phyloP scores from a whole-genome alignment of 2,888 invertebrate genomes.

The Autographa pulchrina region DNA sequence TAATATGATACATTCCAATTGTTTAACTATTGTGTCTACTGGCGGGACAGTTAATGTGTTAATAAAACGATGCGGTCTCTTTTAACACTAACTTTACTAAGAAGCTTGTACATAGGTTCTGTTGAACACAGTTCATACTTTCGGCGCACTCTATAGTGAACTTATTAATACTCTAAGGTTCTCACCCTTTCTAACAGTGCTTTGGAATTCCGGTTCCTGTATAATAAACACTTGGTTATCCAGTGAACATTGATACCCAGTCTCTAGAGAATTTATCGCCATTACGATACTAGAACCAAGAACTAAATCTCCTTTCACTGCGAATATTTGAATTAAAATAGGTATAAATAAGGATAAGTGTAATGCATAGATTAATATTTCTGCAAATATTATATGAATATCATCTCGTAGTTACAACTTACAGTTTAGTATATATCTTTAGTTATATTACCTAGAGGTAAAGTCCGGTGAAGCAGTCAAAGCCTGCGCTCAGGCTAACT shows the following conservation, averaged over 20 bases:
- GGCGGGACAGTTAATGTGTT: too few species aligned
- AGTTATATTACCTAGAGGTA: neutral
- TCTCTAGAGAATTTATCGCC: conserved; percentile 36
- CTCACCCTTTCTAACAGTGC: conserved; percentile 43
- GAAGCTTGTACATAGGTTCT: too few species aligned
- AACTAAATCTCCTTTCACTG: conserved; percentile 48
- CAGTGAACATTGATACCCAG: conserved; percentile 14
- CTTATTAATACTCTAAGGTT: neutral
- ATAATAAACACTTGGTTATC: conserved; percentile 40
- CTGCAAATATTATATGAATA: too few species aligned
- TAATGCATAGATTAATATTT: neutral
- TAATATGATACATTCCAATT: too few species aligned
- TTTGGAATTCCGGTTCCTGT: conserved; percentile 41
- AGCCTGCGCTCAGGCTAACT: too few species aligned
- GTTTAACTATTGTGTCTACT: too few species aligned
- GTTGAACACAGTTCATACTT: too few species aligned
- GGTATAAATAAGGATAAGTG: neutral
- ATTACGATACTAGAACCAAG: conserved; percentile 15
- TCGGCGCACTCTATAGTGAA: too few species aligned
- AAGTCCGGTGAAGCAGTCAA: too few species aligned
- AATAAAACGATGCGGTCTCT: too few species aligned
- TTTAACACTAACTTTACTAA: too few species aligned
- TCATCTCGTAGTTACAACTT: neutral
- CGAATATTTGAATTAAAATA: conserved; percentile 10
- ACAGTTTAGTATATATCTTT: neutral